A percentile compares a stretch with the other conserved stretches of the same genome.
Conservation (phyloP, 2,113 vertebrate species). For the Thunnus thynnus region DNA sequence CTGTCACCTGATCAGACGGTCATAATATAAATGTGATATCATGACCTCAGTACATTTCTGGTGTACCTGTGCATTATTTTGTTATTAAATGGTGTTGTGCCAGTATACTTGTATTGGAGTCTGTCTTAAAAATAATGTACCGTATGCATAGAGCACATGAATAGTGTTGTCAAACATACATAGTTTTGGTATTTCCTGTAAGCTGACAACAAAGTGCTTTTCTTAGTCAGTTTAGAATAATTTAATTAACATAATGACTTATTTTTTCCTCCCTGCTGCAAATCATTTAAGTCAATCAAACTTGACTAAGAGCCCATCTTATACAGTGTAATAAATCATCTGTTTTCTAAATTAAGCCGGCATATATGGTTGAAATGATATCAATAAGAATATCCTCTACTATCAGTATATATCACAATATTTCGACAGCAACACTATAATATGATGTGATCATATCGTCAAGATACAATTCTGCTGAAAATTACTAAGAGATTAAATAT, state of each 20-base stretch:
- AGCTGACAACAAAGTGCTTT: neutral
- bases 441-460: too few species aligned
- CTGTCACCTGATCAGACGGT: constrained; percentile 33
- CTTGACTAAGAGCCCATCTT: too few species aligned
- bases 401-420: neutral
- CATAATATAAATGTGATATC: constrained; percentile 5
- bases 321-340: too few species aligned
- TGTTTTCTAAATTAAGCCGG: neutral
- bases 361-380: neutral
- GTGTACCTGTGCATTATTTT: neutral
- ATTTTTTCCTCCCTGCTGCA: too few species aligned
- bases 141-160: neutral
- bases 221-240: neutral
- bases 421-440: too few species aligned
- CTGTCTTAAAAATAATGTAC: neutral
- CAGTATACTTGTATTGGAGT: neutral
- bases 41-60: neutral
- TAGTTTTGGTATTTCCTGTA: neutral
- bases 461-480: too few species aligned
- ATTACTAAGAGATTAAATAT: too few species aligned
- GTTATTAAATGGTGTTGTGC: neutral
- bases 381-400: too few species aligned
- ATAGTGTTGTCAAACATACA: neutral
- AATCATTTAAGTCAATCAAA: too few species aligned
- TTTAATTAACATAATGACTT: too few species aligned